These are phyloP conservation scores for Polyploca ridens DNA, from an alignment of 2,888 invertebrate species.

Conservation along the genomic window DNA sequence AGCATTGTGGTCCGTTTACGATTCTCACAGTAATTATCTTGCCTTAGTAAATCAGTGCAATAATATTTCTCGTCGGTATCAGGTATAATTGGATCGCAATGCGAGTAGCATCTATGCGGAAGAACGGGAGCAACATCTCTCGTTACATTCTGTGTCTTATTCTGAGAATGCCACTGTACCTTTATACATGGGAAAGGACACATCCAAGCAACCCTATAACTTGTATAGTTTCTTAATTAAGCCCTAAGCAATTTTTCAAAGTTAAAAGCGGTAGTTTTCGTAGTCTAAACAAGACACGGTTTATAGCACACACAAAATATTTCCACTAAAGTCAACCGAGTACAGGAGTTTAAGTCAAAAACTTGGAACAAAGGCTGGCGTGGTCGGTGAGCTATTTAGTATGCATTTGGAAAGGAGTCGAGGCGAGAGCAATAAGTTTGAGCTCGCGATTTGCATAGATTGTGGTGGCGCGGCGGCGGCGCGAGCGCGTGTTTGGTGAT, in stretches of 20 bases:
- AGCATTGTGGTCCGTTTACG: constrained; percentile 60
- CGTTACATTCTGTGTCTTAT: constrained; percentile 80
- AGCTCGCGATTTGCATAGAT: constrained; percentile 82
- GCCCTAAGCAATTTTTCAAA: background rate
- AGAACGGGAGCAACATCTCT: constrained; percentile 74
- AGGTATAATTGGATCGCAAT: constrained; percentile 81
- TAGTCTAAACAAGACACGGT: background rate
- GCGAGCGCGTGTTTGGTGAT: constrained; percentile 67
- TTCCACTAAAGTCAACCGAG: constrained; percentile 52
- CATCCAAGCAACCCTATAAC: constrained; percentile 24
- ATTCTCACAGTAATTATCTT: constrained; percentile 77
- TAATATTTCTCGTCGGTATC: constrained; percentile 76
- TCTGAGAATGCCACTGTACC: constrained; percentile 66
- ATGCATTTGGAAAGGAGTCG: constrained; percentile 83
- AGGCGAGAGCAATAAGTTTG: constrained; percentile 83
- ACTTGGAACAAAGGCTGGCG: constrained; percentile 71
- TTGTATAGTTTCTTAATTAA: background rate
- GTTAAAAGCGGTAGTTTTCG: constrained; percentile 1
- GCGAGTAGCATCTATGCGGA: constrained; percentile 79
- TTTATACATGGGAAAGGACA: constrained; percentile 60
- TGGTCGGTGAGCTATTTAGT: constrained; percentile 74
- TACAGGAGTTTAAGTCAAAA: constrained; percentile 67
- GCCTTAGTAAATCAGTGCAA: constrained; percentile 65
- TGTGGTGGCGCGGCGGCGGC: constrained; percentile 55
- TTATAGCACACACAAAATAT: constrained; percentile 38